Base-by-base conservation (phyloP, 2,888 invertebrate genomes). In the Mythimna albipuncta region DNA sequence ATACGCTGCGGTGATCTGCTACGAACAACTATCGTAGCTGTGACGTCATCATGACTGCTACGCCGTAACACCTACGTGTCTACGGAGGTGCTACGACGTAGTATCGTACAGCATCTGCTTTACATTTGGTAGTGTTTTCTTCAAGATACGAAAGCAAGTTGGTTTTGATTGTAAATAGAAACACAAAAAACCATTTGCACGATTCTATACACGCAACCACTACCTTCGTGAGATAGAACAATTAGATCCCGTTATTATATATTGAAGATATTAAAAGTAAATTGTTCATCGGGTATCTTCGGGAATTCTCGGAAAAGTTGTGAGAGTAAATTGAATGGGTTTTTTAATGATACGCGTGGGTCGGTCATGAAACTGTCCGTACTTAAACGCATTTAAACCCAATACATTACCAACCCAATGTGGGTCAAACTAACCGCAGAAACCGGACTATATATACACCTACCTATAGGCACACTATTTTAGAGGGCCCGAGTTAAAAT, bases 321-420 rank as follows among this genome's bases (percentile, higher is more conserved):
- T 70, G 58, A 41, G 62, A 70, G 75, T 72, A 76, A 86, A 86
- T 86, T 78, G 78, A 86, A 84, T 84, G 70, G 71, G 72, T 72
- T 84, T 84, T 84, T 81, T 86, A 84, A 84, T 84, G 78, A 69
- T 54, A 16, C 72, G 69, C 70, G 63, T 74, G 75, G 72, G 84
- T 76, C 73, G 73, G 62, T 62, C 64, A 74, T 81, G 75, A 78
- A 84, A 74, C 65, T 66, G 73, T 64, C 86, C 83, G 83, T 85
- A 76, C 85, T 86, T 78, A 78, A 86, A 75, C 57, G 75, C 73
- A 54, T 81, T 72, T 75, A 75, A 72, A 67, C 84, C 73, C 65
- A 73, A 85, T 86, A 84, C 81, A 84, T 81, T 81, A 81, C 64
- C 44, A 59, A 67, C 16, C 26, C 74, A 71, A 84, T 84, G 70